phyloP scores from a whole-genome alignment of 2,888 invertebrate species.

The Lomographa bimaculata region DNA sequence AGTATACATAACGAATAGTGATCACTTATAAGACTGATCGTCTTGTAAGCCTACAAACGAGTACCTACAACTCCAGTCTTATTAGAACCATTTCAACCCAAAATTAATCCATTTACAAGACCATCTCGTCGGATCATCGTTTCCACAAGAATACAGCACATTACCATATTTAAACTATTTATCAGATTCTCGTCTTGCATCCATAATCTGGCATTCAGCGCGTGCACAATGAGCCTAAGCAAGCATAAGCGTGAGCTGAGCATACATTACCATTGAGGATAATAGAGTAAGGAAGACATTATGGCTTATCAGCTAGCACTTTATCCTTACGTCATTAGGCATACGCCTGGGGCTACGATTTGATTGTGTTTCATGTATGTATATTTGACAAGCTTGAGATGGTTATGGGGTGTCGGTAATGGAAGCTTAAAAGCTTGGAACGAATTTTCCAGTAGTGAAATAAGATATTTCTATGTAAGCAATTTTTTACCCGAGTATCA shows the following conservation, averaged over 20 bases:
- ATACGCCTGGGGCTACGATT: conserved; percentile 10
- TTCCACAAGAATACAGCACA: conserved; percentile 7
- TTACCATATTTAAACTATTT: conserved; percentile 26
- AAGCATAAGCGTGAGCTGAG: conserved; percentile 3
- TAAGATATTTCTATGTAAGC: too few relatives aligned
- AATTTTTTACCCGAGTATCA: too few relatives aligned
- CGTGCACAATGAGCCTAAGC: conserved; percentile 16
- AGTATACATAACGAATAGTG: too few relatives aligned
- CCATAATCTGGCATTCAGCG: conserved; percentile 21
- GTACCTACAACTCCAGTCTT: too few relatives aligned
- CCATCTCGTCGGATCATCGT: conserved; percentile 11
- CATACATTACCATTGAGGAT: conserved; percentile 10
- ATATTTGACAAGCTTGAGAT: too few relatives aligned
- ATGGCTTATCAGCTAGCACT: conserved; percentile 23
- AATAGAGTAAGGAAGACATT: conserved; percentile 22
- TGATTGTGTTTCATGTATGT: conserved; percentile 7
- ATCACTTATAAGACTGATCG: too few relatives aligned
- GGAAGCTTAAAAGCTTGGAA: too few relatives aligned
- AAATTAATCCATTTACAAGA: conserved; percentile 17
- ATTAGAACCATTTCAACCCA: conserved; percentile 5
- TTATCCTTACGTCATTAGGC: conserved; percentile 22
- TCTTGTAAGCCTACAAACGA: conserved; percentile 3
- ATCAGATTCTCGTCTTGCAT: conserved; percentile 24
- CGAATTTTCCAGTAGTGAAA: too few relatives aligned
- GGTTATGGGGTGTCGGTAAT: too few relatives aligned